Conservation (phyloP, 2,888 invertebrate species). For the Horisme vitalbata region DNA sequence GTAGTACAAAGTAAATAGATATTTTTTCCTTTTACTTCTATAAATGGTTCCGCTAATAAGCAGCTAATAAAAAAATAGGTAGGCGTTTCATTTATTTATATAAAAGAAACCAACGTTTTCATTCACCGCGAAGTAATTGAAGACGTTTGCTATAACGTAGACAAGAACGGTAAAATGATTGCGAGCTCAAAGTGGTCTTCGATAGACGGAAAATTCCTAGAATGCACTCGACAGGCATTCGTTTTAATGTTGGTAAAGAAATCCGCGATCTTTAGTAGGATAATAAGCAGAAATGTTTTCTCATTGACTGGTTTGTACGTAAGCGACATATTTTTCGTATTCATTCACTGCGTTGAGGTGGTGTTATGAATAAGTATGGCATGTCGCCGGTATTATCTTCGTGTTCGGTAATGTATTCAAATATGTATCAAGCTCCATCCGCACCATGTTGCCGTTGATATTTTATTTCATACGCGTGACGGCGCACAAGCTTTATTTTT, state of each 20-base stretch:
- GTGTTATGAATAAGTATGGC: slow-evolving; percentile 77
- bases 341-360: slow-evolving; percentile 62
- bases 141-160: slow-evolving; percentile 35
- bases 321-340: slow-evolving; percentile 56
- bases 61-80: no score
- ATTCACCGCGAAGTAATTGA: slow-evolving; percentile 44
- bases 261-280: slow-evolving; percentile 11
- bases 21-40: no score
- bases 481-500: slow-evolving; percentile 71
- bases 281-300: slow-evolving; percentile 24
- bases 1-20: no score
- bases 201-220: slow-evolving; percentile 40
- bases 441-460: slow-evolving; percentile 76
- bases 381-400: slow-evolving; percentile 74
- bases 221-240: slow-evolving; percentile 30
- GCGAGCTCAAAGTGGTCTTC: slow-evolving; percentile 41
- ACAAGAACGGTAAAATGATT: slow-evolving; percentile 40
- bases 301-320: slow-evolving; percentile 27
- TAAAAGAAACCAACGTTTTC: slow-evolving; percentile 24
- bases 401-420: slow-evolving; percentile 81
- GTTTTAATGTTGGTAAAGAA: slow-evolving; percentile 17
- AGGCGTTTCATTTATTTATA: no score
- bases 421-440: slow-evolving; percentile 80
- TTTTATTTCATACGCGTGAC: slow-evolving; percentile 80
- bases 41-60: no score